Evolutionary conservation across 2,113 vertebrate genomes (phyloP).

Genomic region (Chauna torquata): DNA sequence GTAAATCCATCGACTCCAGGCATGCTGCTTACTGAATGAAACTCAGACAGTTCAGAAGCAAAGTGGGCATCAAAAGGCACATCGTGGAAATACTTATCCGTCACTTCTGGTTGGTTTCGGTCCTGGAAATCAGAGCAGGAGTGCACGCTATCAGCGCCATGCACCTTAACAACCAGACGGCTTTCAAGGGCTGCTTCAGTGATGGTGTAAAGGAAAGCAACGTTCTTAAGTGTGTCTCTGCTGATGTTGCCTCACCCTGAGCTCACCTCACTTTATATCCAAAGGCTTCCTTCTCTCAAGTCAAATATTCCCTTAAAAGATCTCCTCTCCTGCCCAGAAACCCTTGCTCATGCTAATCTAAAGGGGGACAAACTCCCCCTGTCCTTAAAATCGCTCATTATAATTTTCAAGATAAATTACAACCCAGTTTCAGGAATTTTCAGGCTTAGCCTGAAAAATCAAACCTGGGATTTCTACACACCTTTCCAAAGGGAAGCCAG

Average conservation of each 20-base stretch:
- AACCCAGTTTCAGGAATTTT: neutral
- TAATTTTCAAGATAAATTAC: neutral
- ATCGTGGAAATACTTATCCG: constrained; percentile 90
- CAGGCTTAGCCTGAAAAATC: neutral
- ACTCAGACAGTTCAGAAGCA: constrained; percentile 86
- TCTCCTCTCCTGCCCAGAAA: neutral
- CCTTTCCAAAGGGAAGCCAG: neutral
- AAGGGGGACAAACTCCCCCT: neutral
- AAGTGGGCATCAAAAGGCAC: constrained; percentile 95
- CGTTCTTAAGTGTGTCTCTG: neutral
- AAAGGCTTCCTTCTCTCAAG: neutral
- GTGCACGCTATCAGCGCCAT: accelerated
- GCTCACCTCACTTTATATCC: neutral
- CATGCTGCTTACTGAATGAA: constrained; percentile 85
- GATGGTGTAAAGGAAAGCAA: neutral
- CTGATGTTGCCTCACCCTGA: neutral
- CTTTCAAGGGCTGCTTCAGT: neutral
- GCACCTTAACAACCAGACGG: neutral
- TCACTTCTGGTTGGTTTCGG: constrained; percentile 92
- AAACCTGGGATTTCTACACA: neutral
- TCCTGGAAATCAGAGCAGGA: constrained; percentile 77
- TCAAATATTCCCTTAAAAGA: neutral
- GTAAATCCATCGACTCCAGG: constrained; percentile 95
- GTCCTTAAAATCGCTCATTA: neutral
- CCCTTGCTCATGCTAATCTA: neutral